Evolutionary conservation across 1,140 invertebrate genomes (phyloP).

Genomic region (Caligus rogercresseyi): DNA sequence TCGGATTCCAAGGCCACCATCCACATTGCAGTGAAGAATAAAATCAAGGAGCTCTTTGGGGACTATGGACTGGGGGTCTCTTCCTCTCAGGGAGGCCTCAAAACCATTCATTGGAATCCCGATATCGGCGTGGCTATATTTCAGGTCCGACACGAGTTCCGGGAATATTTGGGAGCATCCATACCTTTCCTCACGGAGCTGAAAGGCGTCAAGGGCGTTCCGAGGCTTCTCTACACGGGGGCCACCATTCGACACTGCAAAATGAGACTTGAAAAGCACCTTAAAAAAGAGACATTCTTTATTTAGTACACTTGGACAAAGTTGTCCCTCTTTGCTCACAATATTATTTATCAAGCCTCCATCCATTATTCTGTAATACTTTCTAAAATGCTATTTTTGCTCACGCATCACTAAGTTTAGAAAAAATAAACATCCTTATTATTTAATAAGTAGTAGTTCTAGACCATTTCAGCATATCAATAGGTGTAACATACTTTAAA

Average conservation of each 20-base stretch:
- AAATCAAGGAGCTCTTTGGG: not conserved
- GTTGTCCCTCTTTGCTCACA: too few relatives aligned
- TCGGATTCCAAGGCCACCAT: not conserved
- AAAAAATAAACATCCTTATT: too few relatives aligned
- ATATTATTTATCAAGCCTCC: too few relatives aligned
- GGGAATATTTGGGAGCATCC: not conserved
- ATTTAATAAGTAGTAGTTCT: too few relatives aligned
- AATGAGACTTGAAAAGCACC: not conserved
- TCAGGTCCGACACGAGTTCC: not conserved
- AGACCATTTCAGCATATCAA: too few relatives aligned
- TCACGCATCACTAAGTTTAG: too few relatives aligned
- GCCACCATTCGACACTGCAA: constrained; percentile 5
- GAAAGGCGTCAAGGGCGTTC: not conserved
- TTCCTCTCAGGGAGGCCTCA: not conserved
- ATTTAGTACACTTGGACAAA: too few relatives aligned
- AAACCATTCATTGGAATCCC: not conserved
- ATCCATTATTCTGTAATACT: too few relatives aligned
- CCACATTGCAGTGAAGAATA: not conserved
- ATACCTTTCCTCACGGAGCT: constrained; percentile 3
- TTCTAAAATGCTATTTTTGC: too few relatives aligned
- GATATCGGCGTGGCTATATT: not conserved
- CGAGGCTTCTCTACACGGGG: constrained; percentile 4
- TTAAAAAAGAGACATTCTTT: too few relatives aligned
- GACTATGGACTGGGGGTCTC: not conserved
- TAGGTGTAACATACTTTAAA: too few relatives aligned